Percentiles rank a stretch among this genome's conserved stretches.
Conservation (phyloP, 1,140 invertebrate species). For the Rhopalosiphum maidis region DNA sequence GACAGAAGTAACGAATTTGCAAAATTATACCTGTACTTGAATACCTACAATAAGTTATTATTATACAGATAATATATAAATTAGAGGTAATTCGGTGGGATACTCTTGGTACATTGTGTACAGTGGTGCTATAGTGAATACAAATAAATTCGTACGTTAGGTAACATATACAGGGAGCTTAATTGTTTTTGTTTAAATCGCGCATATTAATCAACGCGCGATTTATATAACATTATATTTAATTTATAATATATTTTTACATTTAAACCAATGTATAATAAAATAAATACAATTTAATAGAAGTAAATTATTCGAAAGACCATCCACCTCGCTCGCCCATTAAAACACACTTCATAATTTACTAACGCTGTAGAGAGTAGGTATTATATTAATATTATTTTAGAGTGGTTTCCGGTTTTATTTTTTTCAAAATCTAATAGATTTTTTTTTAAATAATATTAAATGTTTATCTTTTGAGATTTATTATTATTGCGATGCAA, state of each 20-base stretch:
- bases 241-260: not conserved
- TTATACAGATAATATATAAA: not conserved
- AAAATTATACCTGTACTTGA: not conserved
- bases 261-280: not conserved
- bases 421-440: no score
- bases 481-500: not conserved
- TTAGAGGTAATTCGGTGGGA: not conserved
- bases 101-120: no score
- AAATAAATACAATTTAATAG: not conserved
- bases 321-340: not conserved
- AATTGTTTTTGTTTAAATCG: no score
- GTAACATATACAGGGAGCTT: no score
- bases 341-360: no score
- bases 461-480: not conserved
- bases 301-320: not conserved
- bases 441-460: no score
- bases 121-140: not conserved
- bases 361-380: no score
- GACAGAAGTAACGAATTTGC: not conserved
- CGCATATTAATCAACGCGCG: not conserved
- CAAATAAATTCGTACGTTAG: not conserved
- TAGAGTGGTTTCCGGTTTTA: no score
- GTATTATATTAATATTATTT: no score
- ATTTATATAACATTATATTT: not conserved
- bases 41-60: not conserved